Conservation (phyloP, 2,888 invertebrate species). For the Synergus itoensis region DNA sequence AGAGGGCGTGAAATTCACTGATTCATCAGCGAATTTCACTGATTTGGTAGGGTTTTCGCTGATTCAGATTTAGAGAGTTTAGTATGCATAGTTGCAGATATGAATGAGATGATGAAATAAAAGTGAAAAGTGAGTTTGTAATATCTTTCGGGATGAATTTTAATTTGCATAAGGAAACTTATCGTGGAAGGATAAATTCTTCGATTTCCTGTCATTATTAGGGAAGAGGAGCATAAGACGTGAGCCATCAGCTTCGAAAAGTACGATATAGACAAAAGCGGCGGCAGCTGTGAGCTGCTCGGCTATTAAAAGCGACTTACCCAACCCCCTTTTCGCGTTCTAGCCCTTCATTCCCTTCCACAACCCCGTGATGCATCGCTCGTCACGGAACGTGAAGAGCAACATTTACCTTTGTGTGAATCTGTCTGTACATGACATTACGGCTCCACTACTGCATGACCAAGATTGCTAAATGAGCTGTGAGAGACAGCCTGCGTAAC, state of each 20-base stretch:
- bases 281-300: conserved; percentile 71
- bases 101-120: neutral
- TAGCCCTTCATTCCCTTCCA: conserved; percentile 50
- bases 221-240: conserved; percentile 46
- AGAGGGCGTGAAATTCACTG: no score
- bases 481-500: conserved; percentile 46
- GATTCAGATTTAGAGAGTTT: no score
- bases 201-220: conserved; percentile 53
- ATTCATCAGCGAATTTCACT: no score
- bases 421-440: conserved; percentile 25
- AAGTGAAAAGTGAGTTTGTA: conserved; percentile 16
- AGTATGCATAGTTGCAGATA: no score
- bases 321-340: conserved; percentile 57
- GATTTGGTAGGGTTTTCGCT: no score
- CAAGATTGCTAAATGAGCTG: conserved; percentile 53
- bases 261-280: conserved; percentile 60
- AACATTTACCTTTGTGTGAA: conserved; percentile 41
- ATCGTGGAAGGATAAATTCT: conserved; percentile 10
- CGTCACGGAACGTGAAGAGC: conserved; percentile 54
- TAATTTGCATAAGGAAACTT: conserved; percentile 40
- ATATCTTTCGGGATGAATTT: conserved; percentile 14
- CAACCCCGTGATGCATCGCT: conserved; percentile 48
- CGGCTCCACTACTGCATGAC: conserved; percentile 30
- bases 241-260: conserved; percentile 46
- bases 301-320: conserved; percentile 77